A percentile compares a stretch with the other conserved stretches of the same genome.
Conservation (phyloP, 1,140 invertebrate species). For the Copidosoma floridanum region DNA sequence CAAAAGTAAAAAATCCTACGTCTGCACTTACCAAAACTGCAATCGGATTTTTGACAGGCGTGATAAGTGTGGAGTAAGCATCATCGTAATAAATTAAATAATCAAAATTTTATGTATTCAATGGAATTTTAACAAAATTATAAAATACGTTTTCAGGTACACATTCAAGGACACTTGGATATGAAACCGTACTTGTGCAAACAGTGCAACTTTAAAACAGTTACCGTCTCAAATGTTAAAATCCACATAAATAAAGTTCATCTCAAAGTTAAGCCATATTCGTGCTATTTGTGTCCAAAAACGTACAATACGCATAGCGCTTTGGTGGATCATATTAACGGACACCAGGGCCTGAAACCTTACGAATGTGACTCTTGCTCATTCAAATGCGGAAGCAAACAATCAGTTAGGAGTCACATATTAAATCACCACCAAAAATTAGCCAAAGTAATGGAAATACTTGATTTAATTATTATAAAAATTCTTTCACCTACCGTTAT, state of each 20-base stretch:
- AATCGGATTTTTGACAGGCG: conserved; percentile 31
- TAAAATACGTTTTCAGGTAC: conserved; percentile 36
- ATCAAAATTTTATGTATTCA: no score
- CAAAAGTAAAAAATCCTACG: no score
- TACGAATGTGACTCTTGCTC: conserved; percentile 37
- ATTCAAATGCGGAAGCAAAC: conserved; percentile 37
- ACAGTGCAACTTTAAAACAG: conserved; percentile 53
- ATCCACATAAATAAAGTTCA: conserved; percentile 44
- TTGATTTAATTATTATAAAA: conserved; percentile 2
- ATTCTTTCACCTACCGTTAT: background rate
- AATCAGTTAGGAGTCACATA: conserved; percentile 39
- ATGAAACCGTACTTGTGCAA: conserved; percentile 51
- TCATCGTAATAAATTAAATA: no score
- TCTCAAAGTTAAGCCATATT: conserved; percentile 43
- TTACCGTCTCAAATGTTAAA: conserved; percentile 42
- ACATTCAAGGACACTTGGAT: conserved; percentile 44
- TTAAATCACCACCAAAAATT: conserved; percentile 39
- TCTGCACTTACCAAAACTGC: no score
- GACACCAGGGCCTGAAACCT: conserved; percentile 39
- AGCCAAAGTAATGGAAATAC: conserved; percentile 38
- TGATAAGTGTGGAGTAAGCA: conserved; percentile 41
- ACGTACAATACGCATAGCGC: conserved; percentile 33
- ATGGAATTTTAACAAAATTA: no score
- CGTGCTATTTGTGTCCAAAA: conserved; percentile 37
- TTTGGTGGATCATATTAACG: conserved; percentile 41